Base-by-base conservation (phyloP, 2,888 invertebrate genomes). In the Hemistola chrysoprasaria region DNA sequence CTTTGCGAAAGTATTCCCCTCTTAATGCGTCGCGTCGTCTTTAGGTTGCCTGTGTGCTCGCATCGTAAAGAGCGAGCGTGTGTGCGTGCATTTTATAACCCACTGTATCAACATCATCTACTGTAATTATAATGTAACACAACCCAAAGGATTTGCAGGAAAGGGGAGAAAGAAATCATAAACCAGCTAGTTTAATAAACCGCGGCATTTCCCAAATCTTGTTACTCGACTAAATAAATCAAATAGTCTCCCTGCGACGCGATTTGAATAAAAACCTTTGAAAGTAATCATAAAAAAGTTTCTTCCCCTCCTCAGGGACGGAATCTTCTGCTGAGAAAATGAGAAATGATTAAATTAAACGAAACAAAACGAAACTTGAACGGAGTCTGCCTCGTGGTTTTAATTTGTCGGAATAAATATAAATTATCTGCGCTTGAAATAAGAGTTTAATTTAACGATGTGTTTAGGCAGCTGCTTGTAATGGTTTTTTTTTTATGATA, bases 181-280 rank as follows among this genome's bases (percentile, higher is more conserved):
- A 25, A 25, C 8, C 25, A 6, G 9, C 8, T 16, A 16, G 16
- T 16, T 16, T 16, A 32, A 10, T 32, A 6, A 32, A 27, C 32
- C 44, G 47, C 40, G 29, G 37, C 47, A 65, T 58, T 55, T 41
- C 42, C 30, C 50, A 27, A 55, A 53, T 51, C 51, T 50, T 54
- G 55, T 58, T 53, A 53, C 62, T 50, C 50, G 44, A 55, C 57
- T 62, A 64, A 64, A 70, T 70, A 70, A 69, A 70, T 64, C 62
- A 65, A 62, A 58, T 45, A 43, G 22, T 31, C 33, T 22, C 32
- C 8, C 22, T 31, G 11, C 38, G 47, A 53, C 56, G 47, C 34
- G 50, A 30, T 48, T 38, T 44, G 69, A 67, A 69, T 69, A 63
- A 63, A 56, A 62, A 63, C 48, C 43, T 58, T 47, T 39, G 39